Evolutionary conservation across 2,888 invertebrate genomes (phyloP).

Genomic region (Agrochola lychnidis): DNA sequence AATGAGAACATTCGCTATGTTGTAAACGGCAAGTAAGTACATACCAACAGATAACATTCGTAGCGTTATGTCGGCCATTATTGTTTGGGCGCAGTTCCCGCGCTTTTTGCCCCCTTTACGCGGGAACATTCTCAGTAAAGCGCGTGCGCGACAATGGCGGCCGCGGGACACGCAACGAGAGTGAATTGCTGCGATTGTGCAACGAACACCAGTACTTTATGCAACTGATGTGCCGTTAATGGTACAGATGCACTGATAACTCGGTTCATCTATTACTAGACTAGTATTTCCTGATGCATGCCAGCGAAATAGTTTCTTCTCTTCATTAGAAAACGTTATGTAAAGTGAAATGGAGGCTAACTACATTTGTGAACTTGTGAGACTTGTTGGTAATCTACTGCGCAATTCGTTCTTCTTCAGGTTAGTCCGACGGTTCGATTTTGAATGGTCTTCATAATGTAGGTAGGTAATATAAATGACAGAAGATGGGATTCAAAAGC

Average conservation of each 20-base stretch:
- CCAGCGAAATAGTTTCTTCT: conserved; percentile 50
- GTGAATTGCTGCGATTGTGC: conserved; percentile 88
- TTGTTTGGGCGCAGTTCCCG: conserved; percentile 87
- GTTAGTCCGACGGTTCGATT: neutral
- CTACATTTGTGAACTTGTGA: conserved; percentile 33
- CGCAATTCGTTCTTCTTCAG: conserved; percentile 20
- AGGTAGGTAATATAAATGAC: neutral
- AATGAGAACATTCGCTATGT: conserved; percentile 86
- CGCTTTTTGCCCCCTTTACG: conserved; percentile 88
- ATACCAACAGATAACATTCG: conserved; percentile 85
- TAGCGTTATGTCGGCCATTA: conserved; percentile 89
- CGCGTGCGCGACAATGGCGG: conserved; percentile 88
- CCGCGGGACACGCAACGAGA: conserved; percentile 83
- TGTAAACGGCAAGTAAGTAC: conserved; percentile 77
- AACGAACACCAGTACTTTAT: conserved; percentile 81
- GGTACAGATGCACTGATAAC: conserved; percentile 83
- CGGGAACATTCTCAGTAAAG: conserved; percentile 90
- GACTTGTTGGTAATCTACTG: conserved; percentile 14
- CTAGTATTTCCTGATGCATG: conserved; percentile 73
- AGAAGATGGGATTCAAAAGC: neutral
- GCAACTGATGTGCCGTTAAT: conserved; percentile 87
- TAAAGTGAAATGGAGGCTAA: conserved; percentile 51
- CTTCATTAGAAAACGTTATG: conserved; percentile 56
- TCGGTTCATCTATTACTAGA: conserved; percentile 74
- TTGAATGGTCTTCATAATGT: neutral